Percentiles rank a stretch among this genome's conserved stretches.
Conservation (phyloP, 2,888 invertebrate genomes). For the Netelia fuscicornis region DNA sequence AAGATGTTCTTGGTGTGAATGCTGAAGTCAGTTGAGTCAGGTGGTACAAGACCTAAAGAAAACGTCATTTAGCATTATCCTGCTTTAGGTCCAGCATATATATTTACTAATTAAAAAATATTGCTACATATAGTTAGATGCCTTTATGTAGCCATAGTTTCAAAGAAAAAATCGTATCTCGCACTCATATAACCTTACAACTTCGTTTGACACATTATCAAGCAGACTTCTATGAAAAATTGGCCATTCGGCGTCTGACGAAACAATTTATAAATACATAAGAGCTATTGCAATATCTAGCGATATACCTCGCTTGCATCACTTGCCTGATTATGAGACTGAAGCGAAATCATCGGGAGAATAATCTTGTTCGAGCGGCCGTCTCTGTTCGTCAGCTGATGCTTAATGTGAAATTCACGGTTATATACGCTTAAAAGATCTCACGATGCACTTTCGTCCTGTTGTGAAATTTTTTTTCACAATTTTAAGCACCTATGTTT, state of each 20-base stretch:
- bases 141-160: too few species aligned
- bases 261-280: slow-evolving; percentile 50
- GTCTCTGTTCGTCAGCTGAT: slow-evolving; percentile 54
- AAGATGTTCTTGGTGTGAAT: slow-evolving; percentile 78
- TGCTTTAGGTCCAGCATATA: neutral
- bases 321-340: slow-evolving; percentile 82
- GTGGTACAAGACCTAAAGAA: slow-evolving; percentile 81
- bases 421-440: neutral
- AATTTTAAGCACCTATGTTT: neutral
- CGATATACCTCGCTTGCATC: slow-evolving; percentile 63
- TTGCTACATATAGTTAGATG: neutral
- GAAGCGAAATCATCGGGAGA: slow-evolving; percentile 80
- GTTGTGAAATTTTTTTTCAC: neutral
- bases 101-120: slow-evolving; percentile 1
- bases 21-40: slow-evolving; percentile 81
- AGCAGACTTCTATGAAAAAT: neutral
- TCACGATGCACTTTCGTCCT: neutral
- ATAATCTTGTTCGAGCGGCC: slow-evolving; percentile 18
- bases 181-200: slow-evolving; percentile 30
- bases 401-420: slow-evolving; percentile 22
- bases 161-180: slow-evolving; percentile 14
- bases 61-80: neutral
- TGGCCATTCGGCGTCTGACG: slow-evolving; percentile 33
- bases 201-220: slow-evolving; percentile 37
- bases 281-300: slow-evolving; percentile 49